phyloP scores from a whole-genome alignment of 2,113 vertebrate genomes.

The Gyps fulvus region DNA sequence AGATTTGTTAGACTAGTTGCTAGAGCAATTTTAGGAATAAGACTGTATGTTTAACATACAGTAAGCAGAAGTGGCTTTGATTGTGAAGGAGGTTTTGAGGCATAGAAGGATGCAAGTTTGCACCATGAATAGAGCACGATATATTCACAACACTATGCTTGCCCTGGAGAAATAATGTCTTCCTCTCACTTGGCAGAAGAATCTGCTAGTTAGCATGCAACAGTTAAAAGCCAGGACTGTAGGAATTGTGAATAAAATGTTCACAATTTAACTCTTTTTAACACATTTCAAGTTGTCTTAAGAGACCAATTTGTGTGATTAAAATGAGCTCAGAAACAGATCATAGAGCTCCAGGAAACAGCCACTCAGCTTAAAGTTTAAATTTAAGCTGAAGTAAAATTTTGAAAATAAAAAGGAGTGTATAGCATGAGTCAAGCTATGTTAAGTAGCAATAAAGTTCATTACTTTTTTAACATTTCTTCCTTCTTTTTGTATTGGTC shows the following conservation, averaged over 20 bases:
- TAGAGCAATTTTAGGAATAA: background rate
- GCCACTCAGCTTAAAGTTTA: background rate
- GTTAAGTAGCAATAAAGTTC: background rate
- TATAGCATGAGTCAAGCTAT: background rate
- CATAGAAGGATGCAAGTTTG: background rate
- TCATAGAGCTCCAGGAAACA: background rate
- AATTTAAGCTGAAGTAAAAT: background rate
- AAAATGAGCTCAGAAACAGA: background rate
- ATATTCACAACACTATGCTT: background rate
- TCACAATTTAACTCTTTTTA: background rate
- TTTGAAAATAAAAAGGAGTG: background rate
- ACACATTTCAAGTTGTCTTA: background rate
- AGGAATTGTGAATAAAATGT: background rate
- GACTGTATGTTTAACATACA: background rate
- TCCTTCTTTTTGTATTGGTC: constrained; percentile 87
- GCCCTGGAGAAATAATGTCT: background rate
- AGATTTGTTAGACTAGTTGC: background rate
- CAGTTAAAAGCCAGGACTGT: background rate
- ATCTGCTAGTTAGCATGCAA: background rate
- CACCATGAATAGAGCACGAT: background rate
- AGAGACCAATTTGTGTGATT: background rate
- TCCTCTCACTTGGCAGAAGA: background rate
- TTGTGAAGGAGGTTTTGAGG: background rate
- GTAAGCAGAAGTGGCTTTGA: background rate
- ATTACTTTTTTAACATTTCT: constrained; percentile 90